Percentiles rank a stretch among this genome's conserved stretches.
Conservation (phyloP, 2,113 vertebrate species). For the Gnathonemus echidnorhynchus region DNA sequence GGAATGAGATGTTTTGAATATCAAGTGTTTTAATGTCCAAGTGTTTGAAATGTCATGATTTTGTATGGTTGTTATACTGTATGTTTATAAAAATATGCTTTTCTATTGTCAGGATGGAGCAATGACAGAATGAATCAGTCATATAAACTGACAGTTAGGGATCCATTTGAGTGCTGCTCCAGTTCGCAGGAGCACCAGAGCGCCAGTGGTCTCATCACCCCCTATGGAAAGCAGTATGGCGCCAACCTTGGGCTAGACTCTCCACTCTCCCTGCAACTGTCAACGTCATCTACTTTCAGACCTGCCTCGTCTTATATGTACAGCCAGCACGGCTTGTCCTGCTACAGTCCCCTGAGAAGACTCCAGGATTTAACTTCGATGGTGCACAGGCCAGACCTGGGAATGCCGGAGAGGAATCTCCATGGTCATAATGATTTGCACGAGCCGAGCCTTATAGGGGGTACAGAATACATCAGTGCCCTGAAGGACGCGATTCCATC, state of each 20-base stretch:
- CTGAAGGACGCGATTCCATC: slow-evolving; percentile 45
- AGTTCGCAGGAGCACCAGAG: slow-evolving; percentile 65
- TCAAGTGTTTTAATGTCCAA: neutral
- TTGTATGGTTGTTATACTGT: neutral
- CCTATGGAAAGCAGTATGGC: slow-evolving; percentile 69
- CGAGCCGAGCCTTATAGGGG: slow-evolving; percentile 43
- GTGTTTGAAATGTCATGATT: neutral
- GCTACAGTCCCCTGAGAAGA: slow-evolving; percentile 77
- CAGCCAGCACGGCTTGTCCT: slow-evolving; percentile 64
- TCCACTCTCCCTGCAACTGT: slow-evolving; percentile 57
- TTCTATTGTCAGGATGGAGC: slow-evolving; percentile 52
- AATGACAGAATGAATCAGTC: slow-evolving; percentile 86
- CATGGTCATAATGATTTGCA: slow-evolving; percentile 42
- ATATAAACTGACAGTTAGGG: slow-evolving; percentile 78
- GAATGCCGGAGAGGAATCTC: slow-evolving; percentile 40
- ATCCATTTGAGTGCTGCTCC: slow-evolving; percentile 67
- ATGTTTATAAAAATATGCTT: slow-evolving; percentile 25
- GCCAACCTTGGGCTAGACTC: slow-evolving; percentile 62
- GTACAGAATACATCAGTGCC: slow-evolving; percentile 44
- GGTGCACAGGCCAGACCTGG: slow-evolving; percentile 60
- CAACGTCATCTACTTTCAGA: slow-evolving; percentile 54
- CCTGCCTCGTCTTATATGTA: slow-evolving; percentile 59
- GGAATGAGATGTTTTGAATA: neutral
- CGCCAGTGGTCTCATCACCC: slow-evolving; percentile 62
- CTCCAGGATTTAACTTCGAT: slow-evolving; percentile 76